Evolutionary conservation across 2,113 vertebrate genomes (phyloP).

Genomic region (Thermophis baileyi): DNA sequence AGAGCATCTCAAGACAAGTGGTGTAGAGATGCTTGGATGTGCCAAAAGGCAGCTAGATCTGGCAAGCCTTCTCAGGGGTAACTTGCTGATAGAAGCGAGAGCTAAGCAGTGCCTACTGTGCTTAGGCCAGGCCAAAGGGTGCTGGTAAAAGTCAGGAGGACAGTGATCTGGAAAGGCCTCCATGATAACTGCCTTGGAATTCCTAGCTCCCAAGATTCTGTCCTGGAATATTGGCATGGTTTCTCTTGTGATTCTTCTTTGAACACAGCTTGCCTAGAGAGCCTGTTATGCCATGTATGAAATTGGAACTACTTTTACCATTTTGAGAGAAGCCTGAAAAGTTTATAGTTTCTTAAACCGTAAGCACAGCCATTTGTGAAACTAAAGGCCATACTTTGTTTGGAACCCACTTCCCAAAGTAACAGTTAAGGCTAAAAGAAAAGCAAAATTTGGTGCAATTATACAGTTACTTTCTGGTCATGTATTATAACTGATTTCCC

Average conservation of each 20-base stretch:
- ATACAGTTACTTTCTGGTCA: neutral
- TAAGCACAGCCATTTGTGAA: neutral
- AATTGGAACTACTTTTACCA: neutral
- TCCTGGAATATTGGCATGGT: neutral
- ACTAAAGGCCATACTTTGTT: neutral
- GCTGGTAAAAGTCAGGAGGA: neutral
- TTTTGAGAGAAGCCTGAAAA: neutral
- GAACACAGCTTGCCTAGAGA: neutral
- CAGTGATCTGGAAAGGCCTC: neutral
- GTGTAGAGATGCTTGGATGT: neutral
- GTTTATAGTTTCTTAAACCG: neutral
- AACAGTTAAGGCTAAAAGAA: neutral
- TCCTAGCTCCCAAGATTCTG: neutral
- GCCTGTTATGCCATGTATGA: neutral
- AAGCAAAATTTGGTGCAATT: neutral
- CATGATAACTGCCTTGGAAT: neutral
- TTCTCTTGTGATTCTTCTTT: neutral
- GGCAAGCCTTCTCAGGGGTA: neutral
- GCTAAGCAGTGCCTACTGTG: neutral
- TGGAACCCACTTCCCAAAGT: neutral
- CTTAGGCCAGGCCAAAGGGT: neutral
- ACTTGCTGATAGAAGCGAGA: neutral
- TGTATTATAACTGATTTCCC: neutral
- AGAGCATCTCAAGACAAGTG: neutral
- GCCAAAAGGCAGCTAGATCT: neutral